These are phyloP conservation scores for Phyllostomus discolor DNA, from an alignment of 2,113 vertebrate species.

Conservation along the genomic window DNA sequence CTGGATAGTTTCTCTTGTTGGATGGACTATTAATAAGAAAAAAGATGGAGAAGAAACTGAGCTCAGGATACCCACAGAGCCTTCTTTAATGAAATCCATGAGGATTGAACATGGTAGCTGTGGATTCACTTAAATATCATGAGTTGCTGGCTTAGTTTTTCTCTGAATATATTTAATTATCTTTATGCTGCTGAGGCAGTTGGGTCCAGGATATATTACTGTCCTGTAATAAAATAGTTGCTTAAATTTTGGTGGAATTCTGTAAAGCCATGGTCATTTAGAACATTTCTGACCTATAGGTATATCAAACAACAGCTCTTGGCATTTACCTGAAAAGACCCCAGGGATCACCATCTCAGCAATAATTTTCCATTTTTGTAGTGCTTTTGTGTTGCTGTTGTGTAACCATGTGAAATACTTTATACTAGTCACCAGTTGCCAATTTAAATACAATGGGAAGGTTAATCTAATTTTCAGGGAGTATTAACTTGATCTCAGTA, in stretches of 20 bases:
- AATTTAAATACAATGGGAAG: conserved; percentile 15
- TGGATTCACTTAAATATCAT: not conserved
- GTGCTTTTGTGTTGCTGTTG: not conserved
- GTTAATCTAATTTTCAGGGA: conserved; percentile 14
- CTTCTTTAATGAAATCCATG: not conserved
- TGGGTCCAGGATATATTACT: not conserved
- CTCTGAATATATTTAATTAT: not conserved
- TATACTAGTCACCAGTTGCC: not conserved
- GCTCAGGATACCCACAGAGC: not conserved
- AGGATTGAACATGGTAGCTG: not conserved
- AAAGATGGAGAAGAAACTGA: not conserved
- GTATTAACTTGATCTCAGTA: conserved; percentile 47
- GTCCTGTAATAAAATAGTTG: not conserved
- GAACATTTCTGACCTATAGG: not conserved
- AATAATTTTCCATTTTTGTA: not conserved
- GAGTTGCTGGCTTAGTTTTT: not conserved
- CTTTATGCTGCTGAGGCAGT: not conserved
- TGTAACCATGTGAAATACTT: not conserved
- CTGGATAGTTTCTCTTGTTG: not conserved
- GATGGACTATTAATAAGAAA: not conserved
- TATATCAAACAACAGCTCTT: not conserved
- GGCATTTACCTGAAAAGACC: not conserved
- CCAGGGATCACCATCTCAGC: not conserved
- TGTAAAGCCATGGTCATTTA: not conserved
- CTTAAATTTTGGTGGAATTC: not conserved